phyloP scores from a whole-genome alignment of 2,113 vertebrate genomes.

The Salvelinus alpinus region DNA sequence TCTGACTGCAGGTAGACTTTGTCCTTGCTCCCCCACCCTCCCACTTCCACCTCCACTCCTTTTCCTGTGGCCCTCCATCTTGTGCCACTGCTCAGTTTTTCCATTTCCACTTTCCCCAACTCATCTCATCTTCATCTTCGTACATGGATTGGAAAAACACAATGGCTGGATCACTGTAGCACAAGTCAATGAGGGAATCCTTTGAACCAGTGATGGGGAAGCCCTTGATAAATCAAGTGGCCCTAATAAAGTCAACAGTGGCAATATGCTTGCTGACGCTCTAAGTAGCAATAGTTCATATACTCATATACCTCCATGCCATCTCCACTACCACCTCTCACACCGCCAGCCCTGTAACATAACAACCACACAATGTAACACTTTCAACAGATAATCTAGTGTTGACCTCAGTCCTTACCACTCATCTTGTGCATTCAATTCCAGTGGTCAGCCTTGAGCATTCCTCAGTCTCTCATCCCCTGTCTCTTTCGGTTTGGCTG shows the following conservation, averaged over 20 bases:
- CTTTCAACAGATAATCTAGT: no score
- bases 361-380: no score
- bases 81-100: constrained; percentile 14
- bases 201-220: not conserved
- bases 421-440: not conserved
- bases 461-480: not conserved
- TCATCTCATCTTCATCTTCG: constrained; percentile 14
- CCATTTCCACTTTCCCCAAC: constrained; percentile 30
- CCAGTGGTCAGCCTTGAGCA: constrained; percentile 17
- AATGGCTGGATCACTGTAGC: not conserved
- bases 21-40: constrained; percentile 56
- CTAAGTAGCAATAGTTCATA: not conserved
- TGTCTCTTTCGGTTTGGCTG: not conserved
- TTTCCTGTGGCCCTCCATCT: constrained; percentile 15
- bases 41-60: constrained; percentile 13
- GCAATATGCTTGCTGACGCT: not conserved
- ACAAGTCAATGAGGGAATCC: not conserved
- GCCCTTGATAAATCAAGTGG: no score
- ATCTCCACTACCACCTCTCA: not conserved
- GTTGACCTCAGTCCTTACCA: constrained; percentile 15
- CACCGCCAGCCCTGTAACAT: not conserved
- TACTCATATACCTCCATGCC: not conserved
- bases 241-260: not conserved
- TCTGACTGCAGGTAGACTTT: constrained; percentile 93
- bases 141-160: not conserved